Percentiles rank a stretch among this genome's conserved stretches.
Evolutionary conservation across 2,888 invertebrate genomes (phyloP).

Genomic region (Cryptus armator): DNA sequence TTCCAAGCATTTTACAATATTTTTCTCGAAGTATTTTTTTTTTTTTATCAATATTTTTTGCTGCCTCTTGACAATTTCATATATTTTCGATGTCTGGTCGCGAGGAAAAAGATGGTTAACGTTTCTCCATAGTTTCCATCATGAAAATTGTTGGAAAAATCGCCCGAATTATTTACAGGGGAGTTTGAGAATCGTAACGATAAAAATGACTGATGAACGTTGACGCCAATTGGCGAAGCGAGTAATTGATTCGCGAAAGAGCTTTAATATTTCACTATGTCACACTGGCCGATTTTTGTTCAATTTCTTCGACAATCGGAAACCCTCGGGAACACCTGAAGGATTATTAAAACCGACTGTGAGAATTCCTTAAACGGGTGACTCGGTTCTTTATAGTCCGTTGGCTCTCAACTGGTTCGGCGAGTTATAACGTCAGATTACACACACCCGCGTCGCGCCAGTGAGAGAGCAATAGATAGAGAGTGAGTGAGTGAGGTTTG

Average conservation of each 20-base stretch:
- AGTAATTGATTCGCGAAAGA: constrained; percentile 2
- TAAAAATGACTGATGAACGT: background rate
- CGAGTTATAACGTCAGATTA: constrained; percentile 62
- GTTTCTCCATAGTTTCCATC: background rate
- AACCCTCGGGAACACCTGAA: background rate
- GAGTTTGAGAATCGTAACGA: background rate
- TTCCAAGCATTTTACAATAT: background rate
- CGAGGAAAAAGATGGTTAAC: background rate
- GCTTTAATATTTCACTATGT: background rate
- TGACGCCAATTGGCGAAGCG: background rate
- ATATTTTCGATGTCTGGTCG: background rate
- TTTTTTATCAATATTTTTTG: background rate
- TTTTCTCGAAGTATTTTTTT: background rate
- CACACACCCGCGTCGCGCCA: constrained; percentile 30
- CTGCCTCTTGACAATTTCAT: background rate
- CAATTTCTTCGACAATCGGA: constrained; percentile 8
- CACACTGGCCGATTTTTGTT: background rate
- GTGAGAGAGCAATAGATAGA: background rate
- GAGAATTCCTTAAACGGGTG: constrained; percentile 43
- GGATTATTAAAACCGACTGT: constrained; percentile 26
- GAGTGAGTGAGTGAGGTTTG: background rate
- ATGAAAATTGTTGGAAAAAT: background rate
- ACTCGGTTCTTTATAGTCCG: constrained; percentile 53
- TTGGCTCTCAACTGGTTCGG: constrained; percentile 61
- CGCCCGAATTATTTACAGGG: background rate